These are phyloP conservation scores for Oeneis ivallda DNA, from an alignment of 2,888 invertebrate species.

Conservation along the genomic window DNA sequence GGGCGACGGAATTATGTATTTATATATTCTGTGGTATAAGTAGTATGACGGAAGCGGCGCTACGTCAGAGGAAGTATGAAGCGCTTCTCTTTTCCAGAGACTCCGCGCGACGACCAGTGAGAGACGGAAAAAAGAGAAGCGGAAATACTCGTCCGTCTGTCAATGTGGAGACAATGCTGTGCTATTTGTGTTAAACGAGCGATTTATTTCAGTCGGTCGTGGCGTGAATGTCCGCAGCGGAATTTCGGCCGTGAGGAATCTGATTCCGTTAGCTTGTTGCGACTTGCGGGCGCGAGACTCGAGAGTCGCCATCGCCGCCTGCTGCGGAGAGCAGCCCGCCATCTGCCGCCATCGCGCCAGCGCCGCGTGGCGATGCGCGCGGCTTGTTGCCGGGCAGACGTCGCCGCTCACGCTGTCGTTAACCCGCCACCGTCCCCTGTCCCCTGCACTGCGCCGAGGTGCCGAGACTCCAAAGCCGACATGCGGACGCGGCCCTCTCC, in stretches of 20 bases:
- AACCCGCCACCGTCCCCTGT: slow-evolving; percentile 40
- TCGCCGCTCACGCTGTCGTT: slow-evolving; percentile 40
- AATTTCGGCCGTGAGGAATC: slow-evolving; percentile 78
- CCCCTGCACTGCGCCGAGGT: slow-evolving; percentile 9
- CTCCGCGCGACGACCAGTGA: slow-evolving; percentile 36
- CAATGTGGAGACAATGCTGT: slow-evolving; percentile 76
- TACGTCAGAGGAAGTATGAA: slow-evolving; percentile 59
- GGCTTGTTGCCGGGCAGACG: slow-evolving; percentile 46
- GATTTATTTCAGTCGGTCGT: slow-evolving; percentile 79
- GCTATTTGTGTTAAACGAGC: slow-evolving; percentile 80
- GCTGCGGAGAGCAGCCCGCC: slow-evolving; percentile 39
- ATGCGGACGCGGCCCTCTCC: slow-evolving; percentile 59
- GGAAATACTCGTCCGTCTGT: slow-evolving; percentile 75
- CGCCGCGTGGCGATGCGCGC: slow-evolving; percentile 33
- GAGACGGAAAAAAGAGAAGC: slow-evolving; percentile 67
- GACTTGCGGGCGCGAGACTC: slow-evolving; percentile 48
- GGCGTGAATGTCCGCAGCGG: slow-evolving; percentile 78
- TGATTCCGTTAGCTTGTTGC: slow-evolving; percentile 71
- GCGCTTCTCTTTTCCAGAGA: slow-evolving; percentile 38
- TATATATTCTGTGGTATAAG: no score
- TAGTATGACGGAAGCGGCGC: slow-evolving; percentile 51
- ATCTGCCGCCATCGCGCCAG: no score
- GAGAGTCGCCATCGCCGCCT: slow-evolving; percentile 41
- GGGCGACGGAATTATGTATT: slow-evolving; percentile 51
- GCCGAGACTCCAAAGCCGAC: slow-evolving; percentile 32